These are phyloP conservation scores for Labroides dimidiatus DNA, from an alignment of 2,797 vertebrate species.

Conservation along the genomic window DNA sequence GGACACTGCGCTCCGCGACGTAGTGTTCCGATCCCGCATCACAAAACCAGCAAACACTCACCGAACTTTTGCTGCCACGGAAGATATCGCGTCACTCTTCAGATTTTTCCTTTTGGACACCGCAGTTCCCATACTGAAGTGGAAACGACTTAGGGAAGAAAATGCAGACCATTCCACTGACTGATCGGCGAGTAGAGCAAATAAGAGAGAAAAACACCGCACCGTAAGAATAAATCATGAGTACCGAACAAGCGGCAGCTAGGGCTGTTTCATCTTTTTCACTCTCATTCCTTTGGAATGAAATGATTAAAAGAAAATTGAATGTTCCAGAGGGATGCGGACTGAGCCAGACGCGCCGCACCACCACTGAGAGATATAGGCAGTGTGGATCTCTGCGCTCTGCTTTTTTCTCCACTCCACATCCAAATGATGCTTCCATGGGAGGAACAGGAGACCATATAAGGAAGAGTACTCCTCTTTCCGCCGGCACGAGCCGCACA, in stretches of 20 bases:
- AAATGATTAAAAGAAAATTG: neutral
- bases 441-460: constrained; percentile 71
- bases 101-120: constrained; percentile 94
- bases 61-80: constrained; percentile 96
- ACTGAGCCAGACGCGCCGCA: constrained; percentile 12
- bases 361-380: constrained; percentile 7
- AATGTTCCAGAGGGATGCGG: neutral
- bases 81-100: constrained; percentile 94
- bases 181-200: constrained; percentile 24
- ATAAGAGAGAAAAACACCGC: constrained; percentile 6
- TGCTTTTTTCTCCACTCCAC: constrained; percentile 22
- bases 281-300: neutral
- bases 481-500: constrained; percentile 1
- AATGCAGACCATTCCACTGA: constrained; percentile 78
- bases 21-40: neutral
- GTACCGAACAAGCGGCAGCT: neutral
- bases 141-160: constrained; percentile 77
- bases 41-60: constrained; percentile 75
- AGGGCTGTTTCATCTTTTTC: neutral
- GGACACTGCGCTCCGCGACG: neutral
- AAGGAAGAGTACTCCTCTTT: constrained; percentile 49
- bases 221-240: neutral
- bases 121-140: constrained; percentile 93
- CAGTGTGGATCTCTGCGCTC: constrained; percentile 1
- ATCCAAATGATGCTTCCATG: constrained; percentile 44